Conservation (phyloP, 37 sponge, comb jelly and placozoan genomes). For the Aplysina aerophoba region DNA sequence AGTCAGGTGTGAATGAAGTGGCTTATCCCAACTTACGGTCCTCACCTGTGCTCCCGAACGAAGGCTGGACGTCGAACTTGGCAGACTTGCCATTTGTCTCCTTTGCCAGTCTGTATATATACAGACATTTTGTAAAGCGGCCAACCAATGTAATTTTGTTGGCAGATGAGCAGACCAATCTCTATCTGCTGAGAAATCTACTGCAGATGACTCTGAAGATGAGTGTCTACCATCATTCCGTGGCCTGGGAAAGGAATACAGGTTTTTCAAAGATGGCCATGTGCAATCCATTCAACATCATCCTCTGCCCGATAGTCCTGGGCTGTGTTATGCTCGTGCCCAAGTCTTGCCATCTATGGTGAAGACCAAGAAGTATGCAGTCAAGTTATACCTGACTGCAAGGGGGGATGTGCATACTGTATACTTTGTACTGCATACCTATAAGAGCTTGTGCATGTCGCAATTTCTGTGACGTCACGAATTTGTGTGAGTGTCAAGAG, state of each 20-base stretch:
- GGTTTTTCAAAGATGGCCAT: constrained; percentile 49
- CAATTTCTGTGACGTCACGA: too few species aligned
- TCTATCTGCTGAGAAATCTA: constrained; percentile 6
- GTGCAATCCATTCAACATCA: constrained; percentile 33
- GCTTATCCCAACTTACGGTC: constrained; percentile 7
- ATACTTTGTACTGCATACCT: too few species aligned
- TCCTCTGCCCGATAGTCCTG: constrained; percentile 33
- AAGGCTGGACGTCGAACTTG: constrained; percentile 39
- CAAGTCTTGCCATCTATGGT: constrained; percentile 37
- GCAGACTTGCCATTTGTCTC: constrained; percentile 22
- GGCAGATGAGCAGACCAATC: constrained; percentile 11
- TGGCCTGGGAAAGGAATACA: constrained; percentile 32
- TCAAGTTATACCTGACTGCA: constrained; percentile 12
- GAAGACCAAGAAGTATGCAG: constrained; percentile 35
- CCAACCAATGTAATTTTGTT: constrained; percentile 27
- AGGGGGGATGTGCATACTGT: constrained; percentile 25
- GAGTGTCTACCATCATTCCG: constrained; percentile 19
- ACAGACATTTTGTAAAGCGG: constrained; percentile 35
- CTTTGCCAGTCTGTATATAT: constrained; percentile 40
- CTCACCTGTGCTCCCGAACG: constrained; percentile 14
- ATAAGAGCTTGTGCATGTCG: too few species aligned
- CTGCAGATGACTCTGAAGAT: not conserved
- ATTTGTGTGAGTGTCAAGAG: too few species aligned
- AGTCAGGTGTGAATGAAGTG: constrained; percentile 14
- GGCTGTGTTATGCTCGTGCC: constrained; percentile 19